A percentile compares a stretch with the other conserved stretches of the same genome.
Conservation (phyloP, 2,113 vertebrate genomes). For the Hystrix cristata region DNA sequence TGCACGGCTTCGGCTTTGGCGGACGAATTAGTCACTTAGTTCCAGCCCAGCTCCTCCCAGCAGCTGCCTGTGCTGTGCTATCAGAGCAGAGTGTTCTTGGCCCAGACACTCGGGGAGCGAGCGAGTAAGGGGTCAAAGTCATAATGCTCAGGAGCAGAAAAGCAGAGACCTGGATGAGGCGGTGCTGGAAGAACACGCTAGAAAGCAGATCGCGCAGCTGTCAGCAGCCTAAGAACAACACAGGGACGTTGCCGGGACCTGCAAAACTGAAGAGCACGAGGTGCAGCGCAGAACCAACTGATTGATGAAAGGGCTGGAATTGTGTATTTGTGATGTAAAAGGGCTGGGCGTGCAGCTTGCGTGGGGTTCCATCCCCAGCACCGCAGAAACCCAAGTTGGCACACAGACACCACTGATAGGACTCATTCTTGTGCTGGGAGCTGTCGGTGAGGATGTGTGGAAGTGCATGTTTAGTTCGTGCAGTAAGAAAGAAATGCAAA, state of each 20-base stretch:
- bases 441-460: rapidly evolving
- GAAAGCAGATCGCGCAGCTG: rapidly evolving
- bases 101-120: rapidly evolving
- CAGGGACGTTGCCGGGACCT: not conserved
- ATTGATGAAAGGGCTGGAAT: not conserved
- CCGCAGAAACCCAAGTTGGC: not conserved
- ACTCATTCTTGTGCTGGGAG: rapidly evolving
- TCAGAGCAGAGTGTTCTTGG: not conserved
- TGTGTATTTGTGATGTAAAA: rapidly evolving
- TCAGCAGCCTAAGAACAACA: not conserved
- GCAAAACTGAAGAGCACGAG: not conserved
- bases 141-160: not conserved
- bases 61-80: not conserved
- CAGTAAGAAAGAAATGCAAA: not conserved
- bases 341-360: too few species aligned
- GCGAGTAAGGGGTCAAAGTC: not conserved
- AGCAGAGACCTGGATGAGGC: rapidly evolving
- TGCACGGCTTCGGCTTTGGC: rapidly evolving
- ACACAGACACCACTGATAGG: rapidly evolving
- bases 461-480: rapidly evolving
- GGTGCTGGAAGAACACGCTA: rapidly evolving
- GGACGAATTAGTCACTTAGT: not conserved
- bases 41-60: not conserved
- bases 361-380: not conserved
- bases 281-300: rapidly evolving